Evolutionary conservation across 2,888 invertebrate species (phyloP).

Genomic region (Bruchidius siliquastri): DNA sequence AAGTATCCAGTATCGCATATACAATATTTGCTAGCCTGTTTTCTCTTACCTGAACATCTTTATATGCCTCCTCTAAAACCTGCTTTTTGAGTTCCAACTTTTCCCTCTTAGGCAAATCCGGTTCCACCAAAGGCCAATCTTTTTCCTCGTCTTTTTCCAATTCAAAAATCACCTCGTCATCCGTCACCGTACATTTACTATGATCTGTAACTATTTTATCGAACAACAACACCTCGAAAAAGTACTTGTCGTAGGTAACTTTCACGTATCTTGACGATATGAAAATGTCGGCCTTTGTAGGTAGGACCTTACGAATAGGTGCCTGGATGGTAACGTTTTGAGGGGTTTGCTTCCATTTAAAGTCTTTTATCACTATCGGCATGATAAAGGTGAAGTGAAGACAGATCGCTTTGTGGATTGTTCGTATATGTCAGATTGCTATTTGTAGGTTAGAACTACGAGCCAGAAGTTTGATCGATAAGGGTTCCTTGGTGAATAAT

Average conservation of each 20-base stretch:
- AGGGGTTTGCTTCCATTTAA: slow-evolving; percentile 67
- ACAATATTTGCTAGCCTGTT: background rate
- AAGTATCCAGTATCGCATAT: too few relatives aligned
- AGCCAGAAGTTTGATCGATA: slow-evolving; percentile 4
- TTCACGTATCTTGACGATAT: slow-evolving; percentile 67
- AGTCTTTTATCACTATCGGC: slow-evolving; percentile 73
- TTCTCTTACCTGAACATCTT: slow-evolving; percentile 18
- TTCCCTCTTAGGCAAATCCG: slow-evolving; percentile 54
- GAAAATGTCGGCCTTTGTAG: slow-evolving; percentile 65
- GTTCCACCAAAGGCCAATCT: slow-evolving; percentile 57
- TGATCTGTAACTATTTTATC: slow-evolving; percentile 56
- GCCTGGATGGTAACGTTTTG: slow-evolving; percentile 57
- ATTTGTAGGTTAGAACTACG: background rate
- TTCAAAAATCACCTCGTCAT: slow-evolving; percentile 61
- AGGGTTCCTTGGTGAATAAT: too few relatives aligned
- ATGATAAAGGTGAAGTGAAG: slow-evolving; percentile 40
- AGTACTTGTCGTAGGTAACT: slow-evolving; percentile 65
- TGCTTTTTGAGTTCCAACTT: slow-evolving; percentile 55
- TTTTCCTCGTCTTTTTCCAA: slow-evolving; percentile 56
- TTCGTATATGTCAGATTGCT: background rate
- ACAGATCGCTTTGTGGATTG: too few relatives aligned
- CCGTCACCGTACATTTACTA: slow-evolving; percentile 59
- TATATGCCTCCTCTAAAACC: slow-evolving; percentile 55
- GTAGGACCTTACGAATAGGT: slow-evolving; percentile 58
- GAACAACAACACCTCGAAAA: slow-evolving; percentile 70